Evolutionary conservation across 2,797 vertebrate species (phyloP), one percentile per base, ranked within the genome.

Genomic region (Tachyglossus aculeatus): DNA sequence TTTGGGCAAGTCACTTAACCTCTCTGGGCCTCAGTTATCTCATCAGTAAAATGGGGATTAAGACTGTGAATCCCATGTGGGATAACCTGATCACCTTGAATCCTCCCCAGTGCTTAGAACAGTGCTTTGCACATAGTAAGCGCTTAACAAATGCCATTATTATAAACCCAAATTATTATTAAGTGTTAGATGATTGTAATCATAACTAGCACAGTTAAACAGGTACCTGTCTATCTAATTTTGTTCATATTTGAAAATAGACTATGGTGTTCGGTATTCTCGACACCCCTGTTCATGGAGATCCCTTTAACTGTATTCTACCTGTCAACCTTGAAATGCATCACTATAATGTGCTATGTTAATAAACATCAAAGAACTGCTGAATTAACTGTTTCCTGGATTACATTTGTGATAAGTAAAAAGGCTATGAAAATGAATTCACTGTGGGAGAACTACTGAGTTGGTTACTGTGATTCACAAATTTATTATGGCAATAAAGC

Each of bases 141-240:
- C n/a, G n/a, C n/a, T n/a, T n/a, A n/a, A n/a, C n/a, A n/a, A n/a
- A n/a, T n/a, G n/a, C n/a, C n/a, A n/a, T n/a, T n/a, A n/a, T n/a
- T n/a, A n/a, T n/a, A n/a, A n/a, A n/a, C n/a, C n/a, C n/a, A 81
- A 86, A 90, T 93, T 91, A 91, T 91, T 92, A 92, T 88, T 91
- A 93, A 90, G 71, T 82, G 83, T 88, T 90, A 87, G 72, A 85
- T 90, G 93, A 92, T 85, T 91, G 78, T 91, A 93, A 93, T 93
- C 91, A 88, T 78, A 88, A 89, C 71, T 85, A 86, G 64, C 90
- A 40, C 86, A n/a, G n/a, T n/a, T n/a, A n/a, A n/a, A n/a, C n/a
- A n/a, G n/a, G n/a, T n/a, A n/a, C n/a, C n/a, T n/a, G n/a, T n/a
- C n/a, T n/a, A n/a, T n/a, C n/a, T n/a, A n/a, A n/a, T n/a, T n/a